Evolutionary conservation across 2,113 vertebrate genomes (phyloP), one percentile per base, ranked within the genome.

Genomic region (Mus spicilegus): DNA sequence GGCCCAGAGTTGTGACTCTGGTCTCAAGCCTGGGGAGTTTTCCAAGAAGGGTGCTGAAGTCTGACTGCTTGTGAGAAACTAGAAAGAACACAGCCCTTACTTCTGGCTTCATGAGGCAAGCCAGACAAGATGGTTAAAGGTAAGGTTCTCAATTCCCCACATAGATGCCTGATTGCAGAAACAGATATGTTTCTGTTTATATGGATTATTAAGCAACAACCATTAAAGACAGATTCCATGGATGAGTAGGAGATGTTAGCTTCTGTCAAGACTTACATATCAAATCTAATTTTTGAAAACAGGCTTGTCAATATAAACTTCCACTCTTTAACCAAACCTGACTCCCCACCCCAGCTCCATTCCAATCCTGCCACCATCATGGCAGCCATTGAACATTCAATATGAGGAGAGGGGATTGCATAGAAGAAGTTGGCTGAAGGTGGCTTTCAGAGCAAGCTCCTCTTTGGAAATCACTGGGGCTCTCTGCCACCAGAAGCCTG

Each of bases 261-360:
- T 78, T 51, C 3, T 16, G 46, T 24, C 42, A 14, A 77, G 56
- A 39, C 33, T 4, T 67, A 63, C 17, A 77, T 20, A 89, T 33
- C 39, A 12, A 26, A 39, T 87, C 42, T 54, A 61, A 87, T 49
- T 91, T 97, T 56, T 65, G 87, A 87, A 91, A 95, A 87, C 42
- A 90, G 90, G 75, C 46, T 65, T 72, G 58, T 65, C 51, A 49
- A 61, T 65, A 75, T 70, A 67, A 87, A 91, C 85, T 80, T 49
- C 30, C n/a, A 76, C 69, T 72, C 36, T 61, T 76, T 24, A 75
- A 65, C 65, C 58, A 80, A 95, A 80, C 26, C 16, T 24, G 61
- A 20, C 1, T 20, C 54, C 33, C 10, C 17, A n/a, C 16, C 87
- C 17, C 89, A 93, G 94, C 65, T 77, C 87, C 33, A 14, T 65